Percentiles rank a stretch among this genome's conserved stretches.
Conservation (phyloP, 2,888 invertebrate genomes). For the Leucoptera coffeella region DNA sequence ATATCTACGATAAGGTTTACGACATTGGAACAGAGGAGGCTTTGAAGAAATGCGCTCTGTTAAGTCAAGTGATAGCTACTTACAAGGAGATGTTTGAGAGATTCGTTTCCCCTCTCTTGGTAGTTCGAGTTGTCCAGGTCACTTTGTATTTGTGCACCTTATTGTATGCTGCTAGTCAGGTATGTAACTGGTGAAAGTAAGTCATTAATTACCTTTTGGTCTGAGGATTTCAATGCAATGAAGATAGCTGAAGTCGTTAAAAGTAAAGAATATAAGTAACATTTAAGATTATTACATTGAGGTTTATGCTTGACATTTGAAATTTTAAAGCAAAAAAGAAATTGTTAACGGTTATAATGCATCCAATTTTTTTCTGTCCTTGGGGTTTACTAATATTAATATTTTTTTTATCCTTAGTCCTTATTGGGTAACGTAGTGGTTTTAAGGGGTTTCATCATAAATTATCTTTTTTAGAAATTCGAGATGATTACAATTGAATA, state of each 20-base stretch:
- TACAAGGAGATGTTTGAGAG: slow-evolving; percentile 22
- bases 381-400: too few relatives aligned
- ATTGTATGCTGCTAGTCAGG: slow-evolving; percentile 31
- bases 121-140: slow-evolving; percentile 29
- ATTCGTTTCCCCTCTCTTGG: slow-evolving; percentile 31
- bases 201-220: background rate
- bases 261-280: too few relatives aligned
- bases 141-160: slow-evolving; percentile 32
- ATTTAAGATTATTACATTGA: too few relatives aligned
- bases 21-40: slow-evolving; percentile 19
- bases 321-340: background rate
- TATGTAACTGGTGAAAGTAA: slow-evolving; percentile 8
- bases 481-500: slow-evolving; percentile 36
- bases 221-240: too few relatives aligned
- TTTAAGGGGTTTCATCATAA: too few relatives aligned
- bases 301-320: too few relatives aligned
- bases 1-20: slow-evolving; percentile 19
- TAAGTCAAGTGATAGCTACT: slow-evolving; percentile 14
- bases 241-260: too few relatives aligned
- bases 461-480: slow-evolving; percentile 19
- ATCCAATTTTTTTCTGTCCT: background rate
- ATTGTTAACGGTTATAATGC: background rate
- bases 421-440: too few relatives aligned
- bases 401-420: too few relatives aligned
- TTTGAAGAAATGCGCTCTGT: slow-evolving; percentile 20